Evolutionary conservation across 2,888 invertebrate species (phyloP).

Genomic region (Apodemia mormo): DNA sequence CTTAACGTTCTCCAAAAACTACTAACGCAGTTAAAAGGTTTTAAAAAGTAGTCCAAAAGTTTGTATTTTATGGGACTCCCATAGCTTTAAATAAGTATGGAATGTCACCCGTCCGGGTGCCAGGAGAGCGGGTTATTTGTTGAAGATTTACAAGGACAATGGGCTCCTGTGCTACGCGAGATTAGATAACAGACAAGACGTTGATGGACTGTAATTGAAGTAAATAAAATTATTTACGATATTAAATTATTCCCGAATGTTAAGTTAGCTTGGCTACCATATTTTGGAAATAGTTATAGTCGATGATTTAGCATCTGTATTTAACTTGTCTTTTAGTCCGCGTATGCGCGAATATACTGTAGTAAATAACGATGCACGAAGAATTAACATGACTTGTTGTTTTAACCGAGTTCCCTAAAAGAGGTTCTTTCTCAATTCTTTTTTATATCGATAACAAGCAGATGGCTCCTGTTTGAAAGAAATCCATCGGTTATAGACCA

Average conservation of each 20-base stretch:
- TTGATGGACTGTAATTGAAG: conserved; percentile 31
- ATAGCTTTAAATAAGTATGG: conserved; percentile 39
- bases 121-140: conserved; percentile 15
- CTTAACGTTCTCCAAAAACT: too few relatives aligned
- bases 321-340: too few relatives aligned
- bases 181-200: conserved; percentile 33
- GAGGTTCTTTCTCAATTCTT: too few relatives aligned
- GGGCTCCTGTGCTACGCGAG: conserved; percentile 40
- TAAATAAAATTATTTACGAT: conserved; percentile 28
- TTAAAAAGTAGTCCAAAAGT: neutral
- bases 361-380: too few relatives aligned
- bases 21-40: neutral
- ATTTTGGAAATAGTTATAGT: neutral
- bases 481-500: too few relatives aligned
- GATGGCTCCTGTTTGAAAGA: too few relatives aligned
- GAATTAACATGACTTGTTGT: too few relatives aligned
- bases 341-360: too few relatives aligned
- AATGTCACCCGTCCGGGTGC: conserved; percentile 40
- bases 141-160: conserved; percentile 30
- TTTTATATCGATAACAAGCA: too few relatives aligned
- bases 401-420: too few relatives aligned
- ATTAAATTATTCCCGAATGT: conserved; percentile 3
- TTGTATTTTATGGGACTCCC: conserved; percentile 31
- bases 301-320: neutral
- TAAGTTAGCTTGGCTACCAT: neutral